These are phyloP conservation scores for Sarcophaga caerulescens DNA, from an alignment of 2,888 invertebrate species.

Conservation along the genomic window DNA sequence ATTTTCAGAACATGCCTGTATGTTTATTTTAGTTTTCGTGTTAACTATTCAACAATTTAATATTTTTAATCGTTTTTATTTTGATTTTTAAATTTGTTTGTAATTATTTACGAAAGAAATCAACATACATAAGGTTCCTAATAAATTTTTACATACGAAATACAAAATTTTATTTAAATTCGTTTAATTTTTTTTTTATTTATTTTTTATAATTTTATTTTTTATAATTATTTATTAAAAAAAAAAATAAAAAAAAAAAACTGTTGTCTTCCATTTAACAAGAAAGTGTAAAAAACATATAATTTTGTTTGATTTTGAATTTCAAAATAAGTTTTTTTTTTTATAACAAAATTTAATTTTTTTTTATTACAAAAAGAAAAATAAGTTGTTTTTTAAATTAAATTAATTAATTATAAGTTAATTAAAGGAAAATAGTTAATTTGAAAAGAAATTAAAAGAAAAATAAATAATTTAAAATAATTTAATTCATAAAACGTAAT, in stretches of 20 bases:
- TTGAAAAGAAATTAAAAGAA: slow-evolving; percentile 33
- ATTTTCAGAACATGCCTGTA: no score
- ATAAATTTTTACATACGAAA: slow-evolving; percentile 56
- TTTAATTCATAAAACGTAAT: slow-evolving; percentile 47
- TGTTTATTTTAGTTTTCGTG: no score
- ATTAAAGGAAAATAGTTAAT: slow-evolving; percentile 33
- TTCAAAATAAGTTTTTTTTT: slow-evolving; percentile 25
- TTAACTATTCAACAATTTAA: no score
- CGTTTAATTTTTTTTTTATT: background rate
- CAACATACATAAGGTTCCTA: slow-evolving; percentile 62
- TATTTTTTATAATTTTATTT: slow-evolving; percentile 24
- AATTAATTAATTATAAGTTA: slow-evolving; percentile 19
- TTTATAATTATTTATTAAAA: slow-evolving; percentile 23
- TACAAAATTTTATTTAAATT: slow-evolving; percentile 27
- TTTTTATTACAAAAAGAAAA: slow-evolving; percentile 8
- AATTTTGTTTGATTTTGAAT: slow-evolving; percentile 27
- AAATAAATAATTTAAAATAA: slow-evolving; percentile 33
- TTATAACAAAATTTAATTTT: slow-evolving; percentile 21
- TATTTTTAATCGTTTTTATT: background rate
- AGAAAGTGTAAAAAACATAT: slow-evolving; percentile 12
- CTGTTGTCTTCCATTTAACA: slow-evolving; percentile 68
- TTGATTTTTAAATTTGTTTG: no score
- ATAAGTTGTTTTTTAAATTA: background rate
- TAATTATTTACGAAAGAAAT: no score
- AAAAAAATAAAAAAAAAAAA: slow-evolving; percentile 54